phyloP scores from a whole-genome alignment of 2,888 invertebrate genomes.

The Trachelus troglodyta region DNA sequence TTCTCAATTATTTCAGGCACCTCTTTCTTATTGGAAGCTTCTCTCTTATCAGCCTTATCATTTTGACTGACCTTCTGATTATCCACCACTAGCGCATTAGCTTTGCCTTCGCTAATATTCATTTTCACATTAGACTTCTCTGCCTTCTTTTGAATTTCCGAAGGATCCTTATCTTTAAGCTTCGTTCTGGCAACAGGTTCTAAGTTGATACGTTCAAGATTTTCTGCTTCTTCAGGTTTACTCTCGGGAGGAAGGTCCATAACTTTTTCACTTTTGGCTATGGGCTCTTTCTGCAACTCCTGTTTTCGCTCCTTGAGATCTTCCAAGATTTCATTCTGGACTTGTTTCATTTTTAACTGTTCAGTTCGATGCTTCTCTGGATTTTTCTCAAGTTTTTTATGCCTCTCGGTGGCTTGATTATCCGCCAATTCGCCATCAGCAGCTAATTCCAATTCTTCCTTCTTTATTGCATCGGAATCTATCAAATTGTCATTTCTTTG shows the following conservation, averaged over 20 bases:
- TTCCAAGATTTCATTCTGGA: conserved; percentile 74
- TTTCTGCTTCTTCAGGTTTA: not conserved
- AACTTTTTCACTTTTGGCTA: conserved; percentile 24
- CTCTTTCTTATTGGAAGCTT: not conserved
- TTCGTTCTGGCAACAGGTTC: not conserved
- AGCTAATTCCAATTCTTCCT: conserved; percentile 67
- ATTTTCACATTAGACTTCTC: not conserved
- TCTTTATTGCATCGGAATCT: conserved; percentile 62
- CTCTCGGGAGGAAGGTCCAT: not conserved
- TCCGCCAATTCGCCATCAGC: conserved; percentile 59
- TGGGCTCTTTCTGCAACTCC: conserved; percentile 65
- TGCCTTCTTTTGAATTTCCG: not conserved
- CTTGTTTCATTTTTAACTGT: conserved; percentile 75
- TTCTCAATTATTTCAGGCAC: conserved; percentile 20
- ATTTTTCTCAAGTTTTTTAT: conserved; percentile 63
- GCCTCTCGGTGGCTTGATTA: conserved; percentile 54
- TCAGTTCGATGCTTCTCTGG: conserved; percentile 77
- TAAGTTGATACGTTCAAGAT: not conserved
- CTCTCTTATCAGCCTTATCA: not conserved
- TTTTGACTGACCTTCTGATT: not conserved
- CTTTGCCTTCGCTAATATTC: not conserved
- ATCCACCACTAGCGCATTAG: not conserved
- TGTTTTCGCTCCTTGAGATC: conserved; percentile 72
- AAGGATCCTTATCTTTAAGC: not conserved
- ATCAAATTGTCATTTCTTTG: conserved; percentile 54